phyloP scores from a whole-genome alignment of 1,140 invertebrate genomes.

The Aricia agestis region DNA sequence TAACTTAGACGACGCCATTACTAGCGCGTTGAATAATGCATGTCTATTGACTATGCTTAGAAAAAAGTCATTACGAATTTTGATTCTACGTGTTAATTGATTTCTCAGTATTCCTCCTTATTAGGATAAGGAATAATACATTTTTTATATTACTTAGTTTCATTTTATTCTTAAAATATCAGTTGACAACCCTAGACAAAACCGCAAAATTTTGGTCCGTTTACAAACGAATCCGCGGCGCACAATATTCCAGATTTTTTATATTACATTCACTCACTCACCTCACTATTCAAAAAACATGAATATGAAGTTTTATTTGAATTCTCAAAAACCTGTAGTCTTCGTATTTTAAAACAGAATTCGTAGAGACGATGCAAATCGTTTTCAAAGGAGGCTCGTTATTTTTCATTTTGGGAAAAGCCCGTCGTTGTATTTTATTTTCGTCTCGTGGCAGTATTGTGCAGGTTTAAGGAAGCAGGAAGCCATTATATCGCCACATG shows the following conservation, averaged over 20 bases:
- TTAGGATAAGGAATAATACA: no score
- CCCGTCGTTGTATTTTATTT: conserved; percentile 48
- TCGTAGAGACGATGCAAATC: conserved; percentile 24
- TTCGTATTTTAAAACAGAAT: conserved; percentile 23
- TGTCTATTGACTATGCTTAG: neutral
- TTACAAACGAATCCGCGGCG: neutral
- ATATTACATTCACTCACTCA: neutral
- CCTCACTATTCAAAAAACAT: conserved; percentile 12
- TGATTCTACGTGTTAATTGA: neutral
- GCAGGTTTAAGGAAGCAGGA: conserved; percentile 59
- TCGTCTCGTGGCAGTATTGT: conserved; percentile 54
- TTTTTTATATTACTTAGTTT: no score
- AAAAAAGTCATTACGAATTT: neutral
- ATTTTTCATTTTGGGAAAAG: conserved; percentile 38
- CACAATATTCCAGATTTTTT: conserved; percentile 1
- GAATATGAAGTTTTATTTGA: conserved; percentile 17
- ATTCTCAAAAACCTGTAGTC: conserved; percentile 23
- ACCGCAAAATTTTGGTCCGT: neutral
- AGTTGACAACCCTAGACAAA: neutral
- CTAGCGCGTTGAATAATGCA: neutral
- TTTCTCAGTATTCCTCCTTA: no score
- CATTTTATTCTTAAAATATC: neutral
- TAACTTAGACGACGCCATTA: neutral
- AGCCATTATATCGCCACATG: conserved; percentile 63
- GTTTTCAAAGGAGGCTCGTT: conserved; percentile 34